Conservation (phyloP, 2,797 vertebrate species). For the Danio jaintianensis region DNA sequence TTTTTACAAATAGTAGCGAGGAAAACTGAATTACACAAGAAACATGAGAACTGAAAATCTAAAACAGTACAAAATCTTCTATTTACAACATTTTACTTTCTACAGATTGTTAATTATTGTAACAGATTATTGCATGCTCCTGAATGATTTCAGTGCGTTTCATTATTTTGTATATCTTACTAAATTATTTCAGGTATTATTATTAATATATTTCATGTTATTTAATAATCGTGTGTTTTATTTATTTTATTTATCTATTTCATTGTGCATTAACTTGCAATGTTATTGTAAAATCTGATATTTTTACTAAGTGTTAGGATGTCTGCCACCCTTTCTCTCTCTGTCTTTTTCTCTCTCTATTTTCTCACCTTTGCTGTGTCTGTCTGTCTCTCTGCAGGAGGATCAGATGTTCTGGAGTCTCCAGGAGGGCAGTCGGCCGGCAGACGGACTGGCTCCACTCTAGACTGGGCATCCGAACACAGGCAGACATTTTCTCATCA, state of each 20-base stretch:
- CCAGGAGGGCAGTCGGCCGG: conserved; percentile 67
- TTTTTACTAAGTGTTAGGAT: conserved; percentile 1
- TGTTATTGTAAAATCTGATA: background rate
- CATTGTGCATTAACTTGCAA: too few species aligned
- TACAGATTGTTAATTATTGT: background rate
- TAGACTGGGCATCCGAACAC: conserved; percentile 67
- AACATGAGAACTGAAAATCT: too few species aligned
- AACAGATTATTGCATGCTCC: background rate
- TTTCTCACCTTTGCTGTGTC: conserved; percentile 8
- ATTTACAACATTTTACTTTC: too few species aligned
- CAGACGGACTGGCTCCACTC: conserved; percentile 80
- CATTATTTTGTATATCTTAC: background rate
- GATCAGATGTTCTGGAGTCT: conserved; percentile 74
- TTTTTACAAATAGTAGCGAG: too few species aligned
- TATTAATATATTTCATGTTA: background rate
- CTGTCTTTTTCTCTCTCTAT: conserved; percentile 21
- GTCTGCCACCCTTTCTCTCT: conserved; percentile 20
- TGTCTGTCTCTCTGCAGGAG: conserved; percentile 42
- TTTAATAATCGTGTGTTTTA: too few species aligned
- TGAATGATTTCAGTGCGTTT: background rate
- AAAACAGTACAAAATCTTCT: too few species aligned
- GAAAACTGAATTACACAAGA: too few species aligned
- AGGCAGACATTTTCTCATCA: conserved; percentile 68
- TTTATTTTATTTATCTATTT: too few species aligned
- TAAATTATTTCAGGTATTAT: background rate